Evolutionary conservation across 2,113 vertebrate genomes (phyloP).

Genomic region (Ageneiosus marmoratus): DNA sequence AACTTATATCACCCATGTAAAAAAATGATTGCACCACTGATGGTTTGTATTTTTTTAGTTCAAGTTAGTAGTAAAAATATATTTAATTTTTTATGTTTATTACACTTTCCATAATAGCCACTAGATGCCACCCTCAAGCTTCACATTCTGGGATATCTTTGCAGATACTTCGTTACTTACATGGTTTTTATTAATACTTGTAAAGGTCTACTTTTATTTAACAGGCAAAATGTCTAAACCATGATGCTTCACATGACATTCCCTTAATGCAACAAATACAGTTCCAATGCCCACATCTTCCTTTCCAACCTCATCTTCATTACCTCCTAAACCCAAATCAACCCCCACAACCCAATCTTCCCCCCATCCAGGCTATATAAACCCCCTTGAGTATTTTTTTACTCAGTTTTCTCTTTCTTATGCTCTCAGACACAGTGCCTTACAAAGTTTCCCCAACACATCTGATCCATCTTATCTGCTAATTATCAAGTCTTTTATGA

Average conservation of each 20-base stretch:
- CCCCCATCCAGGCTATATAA: no score
- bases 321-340: no score
- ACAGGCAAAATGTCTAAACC: not conserved
- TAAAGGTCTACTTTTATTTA: not conserved
- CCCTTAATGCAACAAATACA: not conserved
- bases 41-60: not conserved
- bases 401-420: not conserved
- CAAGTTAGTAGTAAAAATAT: no score
- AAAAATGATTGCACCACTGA: no score
- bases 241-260: no score
- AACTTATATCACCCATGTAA: no score
- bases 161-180: no score
- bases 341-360: no score
- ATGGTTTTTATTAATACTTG: no score
- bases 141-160: not conserved
- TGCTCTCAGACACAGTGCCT: not conserved
- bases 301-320: no score
- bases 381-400: no score
- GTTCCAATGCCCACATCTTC: not conserved
- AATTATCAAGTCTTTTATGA: not conserved
- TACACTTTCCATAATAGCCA: not conserved
- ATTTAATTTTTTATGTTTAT: not conserved
- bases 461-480: not conserved
- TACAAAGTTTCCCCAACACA: not conserved
- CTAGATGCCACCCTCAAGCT: conserved; percentile 13